Evolutionary conservation across 1,140 invertebrate species (phyloP), one percentile per base, ranked within the genome.

Genomic region (Aphis gossypii): DNA sequence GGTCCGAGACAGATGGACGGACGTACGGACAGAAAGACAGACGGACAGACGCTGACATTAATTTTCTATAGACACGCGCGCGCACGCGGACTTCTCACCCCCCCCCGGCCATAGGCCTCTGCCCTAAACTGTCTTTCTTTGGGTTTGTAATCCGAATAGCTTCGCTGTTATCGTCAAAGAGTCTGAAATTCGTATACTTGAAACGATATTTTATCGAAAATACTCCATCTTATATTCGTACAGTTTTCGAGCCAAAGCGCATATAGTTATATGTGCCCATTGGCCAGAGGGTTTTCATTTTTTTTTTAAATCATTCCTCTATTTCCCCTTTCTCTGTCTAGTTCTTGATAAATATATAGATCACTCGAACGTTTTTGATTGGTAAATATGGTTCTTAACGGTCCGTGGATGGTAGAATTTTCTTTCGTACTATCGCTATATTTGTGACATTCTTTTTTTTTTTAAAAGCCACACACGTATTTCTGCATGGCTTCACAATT

Each of bases 21-120:
- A 92, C 35, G 38, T 48, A 93, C 92, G 38, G 60, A 68, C 60
- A 68, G 60, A 38, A 38, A 83, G 60, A 92, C 68, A 54, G 76
- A 86, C 92, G 30, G 46, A 86, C 92, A 56, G 92, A 84, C 92
- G 25, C 89, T 90, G 56, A 93, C 82, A 93, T 93, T 93, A 84
- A 84, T 93, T 93, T 86, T 93, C 91, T 84, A 48, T 35, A 48
- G 68, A 82, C 91, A 92, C 68, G 38, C 91, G 21, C 38, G 23
- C 35, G 11, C 5, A 30, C 5, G 21, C 51, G 11, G 14, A n/a
- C 5, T 14, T 46, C 23, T 38, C 48, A 25, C 44, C 60, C 38
- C 44, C 60, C 38, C 41, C n/a, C 68, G 30, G 8, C 8, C 86
- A 25, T 23, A 38, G 25, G n/a, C 48, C 41, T 86, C 48, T 1